These are phyloP conservation scores for Hylia prasina DNA, from an alignment of 2,113 vertebrate genomes.

Conservation along the genomic window DNA sequence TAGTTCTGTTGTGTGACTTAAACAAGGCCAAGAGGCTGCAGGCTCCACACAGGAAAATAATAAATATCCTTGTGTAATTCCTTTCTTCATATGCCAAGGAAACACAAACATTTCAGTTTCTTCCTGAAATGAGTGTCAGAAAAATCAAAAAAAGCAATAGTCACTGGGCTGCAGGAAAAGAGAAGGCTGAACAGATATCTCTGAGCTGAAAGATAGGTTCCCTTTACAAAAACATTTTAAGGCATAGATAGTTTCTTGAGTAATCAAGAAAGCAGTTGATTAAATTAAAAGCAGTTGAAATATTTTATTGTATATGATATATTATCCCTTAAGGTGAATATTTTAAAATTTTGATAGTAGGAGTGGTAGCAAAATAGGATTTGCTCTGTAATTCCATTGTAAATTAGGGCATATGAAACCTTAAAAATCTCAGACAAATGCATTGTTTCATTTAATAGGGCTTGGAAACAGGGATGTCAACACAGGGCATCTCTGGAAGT, in stretches of 20 bases:
- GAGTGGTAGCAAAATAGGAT: constrained; percentile 50
- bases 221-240: neutral
- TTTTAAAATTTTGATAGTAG: constrained; percentile 32
- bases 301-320: neutral
- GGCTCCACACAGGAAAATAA: neutral
- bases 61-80: neutral
- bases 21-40: neutral
- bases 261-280: neutral
- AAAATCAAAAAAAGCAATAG: constrained; percentile 24
- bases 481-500: neutral
- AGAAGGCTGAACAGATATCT: constrained; percentile 55
- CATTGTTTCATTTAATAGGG: constrained; percentile 18
- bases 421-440: constrained; percentile 19
- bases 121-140: constrained; percentile 23
- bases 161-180: neutral
- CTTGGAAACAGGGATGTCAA: constrained; percentile 15
- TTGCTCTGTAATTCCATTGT: constrained; percentile 46
- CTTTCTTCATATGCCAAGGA: neutral
- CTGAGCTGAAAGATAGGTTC: constrained; percentile 1
- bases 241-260: neutral
- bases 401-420: constrained; percentile 25
- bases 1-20: neutral
- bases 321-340: constrained; percentile 44
- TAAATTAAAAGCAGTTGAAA: constrained; percentile 42
- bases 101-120: constrained; percentile 14